Base-by-base conservation (phyloP, 2,113 vertebrate genomes). In the Mionectes macconnelli region DNA sequence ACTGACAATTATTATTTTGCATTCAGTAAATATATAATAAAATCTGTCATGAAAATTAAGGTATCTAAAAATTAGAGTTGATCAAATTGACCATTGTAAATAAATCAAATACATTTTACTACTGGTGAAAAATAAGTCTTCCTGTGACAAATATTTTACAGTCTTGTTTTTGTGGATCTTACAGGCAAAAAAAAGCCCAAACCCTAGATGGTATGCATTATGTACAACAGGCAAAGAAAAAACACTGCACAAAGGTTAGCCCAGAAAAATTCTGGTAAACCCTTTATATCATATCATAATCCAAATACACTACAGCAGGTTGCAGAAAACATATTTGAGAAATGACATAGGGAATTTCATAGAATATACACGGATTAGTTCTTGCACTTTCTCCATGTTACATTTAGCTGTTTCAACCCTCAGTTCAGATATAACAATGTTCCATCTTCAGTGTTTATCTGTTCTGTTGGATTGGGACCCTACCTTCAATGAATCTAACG, bases 261-360 rank as follows among this genome's bases (percentile, higher is more conserved):
- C 52, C n/a, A 67, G 52, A 94, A 45, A 52, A 92, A 90, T 93
- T 93, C 79, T 64, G 81, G 72, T 75, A 90, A 92, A 78, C n/a
- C 4, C 6, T 77, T 90, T 52, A 12, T 77, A 84, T 84, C 2
- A 22, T 47, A 57, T 85, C 53, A 40, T 44, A 93, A 55, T 88
- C 52, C 56, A 92, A 93, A 75, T 10, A 84, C 56, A 89, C 52
- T 75, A 35, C 25, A 81, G 76, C 49, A 95, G 56, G 44, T 90
- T 86, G 52, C 64, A 92, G 64, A 81, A 90, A 90, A 81, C 80
- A 80, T 90, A 90, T 60, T 52, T 92, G 49, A 96, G 66, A 20
- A 78, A 89, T 50, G 68, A 95, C 82, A 78, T 10, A 55, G 23
- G 30, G 60, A 90, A 77, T 56, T 78, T 87, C 72, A 49, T 50